Conservation (phyloP, 2,113 vertebrate genomes). For the Phasianus colchicus region DNA sequence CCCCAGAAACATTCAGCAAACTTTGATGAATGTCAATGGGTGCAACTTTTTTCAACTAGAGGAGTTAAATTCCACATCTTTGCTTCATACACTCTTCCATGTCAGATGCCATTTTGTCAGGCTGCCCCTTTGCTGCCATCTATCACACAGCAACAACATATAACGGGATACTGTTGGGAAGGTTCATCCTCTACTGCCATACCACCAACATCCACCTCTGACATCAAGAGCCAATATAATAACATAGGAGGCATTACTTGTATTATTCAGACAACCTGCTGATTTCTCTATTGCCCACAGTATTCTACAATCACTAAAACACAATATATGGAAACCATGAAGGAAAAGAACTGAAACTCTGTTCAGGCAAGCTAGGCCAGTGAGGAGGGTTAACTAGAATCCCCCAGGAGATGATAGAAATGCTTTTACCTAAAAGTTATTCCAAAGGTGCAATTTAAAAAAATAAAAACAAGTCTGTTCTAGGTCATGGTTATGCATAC, state of each 20-base stretch:
- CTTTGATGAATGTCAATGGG: too few relatives aligned
- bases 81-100: too few relatives aligned
- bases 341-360: constrained; percentile 5
- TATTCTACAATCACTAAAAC: not conserved
- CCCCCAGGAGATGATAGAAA: not conserved
- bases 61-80: too few relatives aligned
- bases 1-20: too few relatives aligned
- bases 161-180: too few relatives aligned
- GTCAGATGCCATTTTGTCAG: too few relatives aligned
- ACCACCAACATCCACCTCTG: too few relatives aligned
- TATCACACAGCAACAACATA: too few relatives aligned
- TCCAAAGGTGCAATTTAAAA: not conserved
- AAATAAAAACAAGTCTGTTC: not conserved
- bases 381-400: not conserved
- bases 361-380: not conserved
- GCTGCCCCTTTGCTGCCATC: too few relatives aligned
- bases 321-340: not conserved
- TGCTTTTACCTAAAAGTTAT: not conserved
- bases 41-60: too few relatives aligned
- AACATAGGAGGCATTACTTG: not conserved
- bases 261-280: not conserved
- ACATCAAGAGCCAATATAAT: too few relatives aligned
- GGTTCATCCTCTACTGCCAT: too few relatives aligned
- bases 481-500: not conserved
- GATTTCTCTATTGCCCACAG: not conserved